A percentile compares a stretch with the other conserved stretches of the same genome.
phyloP scores from a whole-genome alignment of 2,113 vertebrate genomes.

The Thamnaconus septentrionalis region DNA sequence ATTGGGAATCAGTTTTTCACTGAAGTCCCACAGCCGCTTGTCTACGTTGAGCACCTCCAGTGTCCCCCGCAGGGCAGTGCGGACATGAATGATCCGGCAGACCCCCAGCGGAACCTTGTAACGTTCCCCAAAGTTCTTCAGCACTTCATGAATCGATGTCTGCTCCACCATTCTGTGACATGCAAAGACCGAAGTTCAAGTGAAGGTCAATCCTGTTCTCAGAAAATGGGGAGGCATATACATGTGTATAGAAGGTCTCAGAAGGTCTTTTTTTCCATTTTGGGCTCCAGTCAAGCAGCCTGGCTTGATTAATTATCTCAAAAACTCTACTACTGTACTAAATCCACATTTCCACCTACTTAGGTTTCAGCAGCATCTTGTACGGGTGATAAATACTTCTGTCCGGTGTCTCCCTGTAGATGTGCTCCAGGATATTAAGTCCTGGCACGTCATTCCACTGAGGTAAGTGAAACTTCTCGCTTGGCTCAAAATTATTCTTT shows the following conservation, averaged over 20 bases:
- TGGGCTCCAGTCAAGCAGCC: no score
- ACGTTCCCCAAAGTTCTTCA: conserved; percentile 2
- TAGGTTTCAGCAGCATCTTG: conserved; percentile 70
- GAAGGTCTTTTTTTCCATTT: no score
- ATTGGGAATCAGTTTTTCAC: conserved; percentile 38
- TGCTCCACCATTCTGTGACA: conserved; percentile 41
- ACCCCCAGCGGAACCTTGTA: conserved; percentile 32
- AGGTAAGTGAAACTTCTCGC: conserved; percentile 43
- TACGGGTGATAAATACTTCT: conserved; percentile 28
- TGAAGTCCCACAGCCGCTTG: conserved; percentile 63
- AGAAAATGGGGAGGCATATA: no score
- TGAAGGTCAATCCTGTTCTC: no score
- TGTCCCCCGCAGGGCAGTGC: not conserved
- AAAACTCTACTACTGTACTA: no score
- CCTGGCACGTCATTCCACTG: conserved; percentile 75
- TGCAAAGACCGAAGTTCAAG: not conserved
- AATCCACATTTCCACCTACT: conserved; percentile 15
- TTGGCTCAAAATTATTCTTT: conserved; percentile 53
- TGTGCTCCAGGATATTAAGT: conserved; percentile 76
- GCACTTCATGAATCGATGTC: conserved; percentile 62
- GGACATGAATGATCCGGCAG: conserved; percentile 55
- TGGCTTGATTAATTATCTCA: no score
- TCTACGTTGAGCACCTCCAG: conserved; percentile 47
- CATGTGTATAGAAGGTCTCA: no score
- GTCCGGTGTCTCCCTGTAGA: conserved; percentile 63